phyloP scores from a whole-genome alignment of 2,113 vertebrate genomes.

The Vicugna pacos region DNA sequence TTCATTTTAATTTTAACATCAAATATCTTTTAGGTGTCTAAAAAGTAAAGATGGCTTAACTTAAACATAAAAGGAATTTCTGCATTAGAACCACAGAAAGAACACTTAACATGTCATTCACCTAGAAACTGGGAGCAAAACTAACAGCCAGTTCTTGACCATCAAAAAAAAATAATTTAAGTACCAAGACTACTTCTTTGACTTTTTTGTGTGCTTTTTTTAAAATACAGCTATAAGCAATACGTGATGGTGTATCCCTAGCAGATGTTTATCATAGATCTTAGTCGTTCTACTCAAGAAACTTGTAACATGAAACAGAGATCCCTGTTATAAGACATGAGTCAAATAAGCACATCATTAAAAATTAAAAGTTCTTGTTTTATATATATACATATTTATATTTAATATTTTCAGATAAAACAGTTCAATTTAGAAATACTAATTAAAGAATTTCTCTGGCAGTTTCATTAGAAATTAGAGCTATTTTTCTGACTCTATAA shows the following conservation, averaged over 20 bases:
- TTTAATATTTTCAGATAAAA: neutral
- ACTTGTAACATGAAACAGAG: neutral
- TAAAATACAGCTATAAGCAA: neutral
- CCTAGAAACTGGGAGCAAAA: neutral
- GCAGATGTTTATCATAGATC: fast-evolving
- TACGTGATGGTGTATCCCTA: neutral
- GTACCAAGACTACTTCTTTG: neutral
- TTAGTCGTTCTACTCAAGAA: neutral
- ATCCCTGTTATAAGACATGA: neutral
- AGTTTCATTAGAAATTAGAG: neutral
- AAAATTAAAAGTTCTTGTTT: neutral
- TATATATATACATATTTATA: neutral
- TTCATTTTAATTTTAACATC: neutral
- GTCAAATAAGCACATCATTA: neutral
- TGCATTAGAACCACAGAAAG: neutral
- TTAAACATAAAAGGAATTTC: neutral
- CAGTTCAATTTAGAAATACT: neutral
- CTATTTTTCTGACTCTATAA: neutral
- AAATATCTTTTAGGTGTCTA: neutral
- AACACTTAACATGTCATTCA: neutral
- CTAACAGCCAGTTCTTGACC: neutral
- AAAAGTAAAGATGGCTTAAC: neutral
- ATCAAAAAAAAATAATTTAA: neutral
- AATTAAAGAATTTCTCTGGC: neutral
- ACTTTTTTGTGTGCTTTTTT: neutral